These are phyloP conservation scores for Acanthochromis polyacanthus DNA, from an alignment of 2,113 vertebrate genomes.

Conservation along the genomic window DNA sequence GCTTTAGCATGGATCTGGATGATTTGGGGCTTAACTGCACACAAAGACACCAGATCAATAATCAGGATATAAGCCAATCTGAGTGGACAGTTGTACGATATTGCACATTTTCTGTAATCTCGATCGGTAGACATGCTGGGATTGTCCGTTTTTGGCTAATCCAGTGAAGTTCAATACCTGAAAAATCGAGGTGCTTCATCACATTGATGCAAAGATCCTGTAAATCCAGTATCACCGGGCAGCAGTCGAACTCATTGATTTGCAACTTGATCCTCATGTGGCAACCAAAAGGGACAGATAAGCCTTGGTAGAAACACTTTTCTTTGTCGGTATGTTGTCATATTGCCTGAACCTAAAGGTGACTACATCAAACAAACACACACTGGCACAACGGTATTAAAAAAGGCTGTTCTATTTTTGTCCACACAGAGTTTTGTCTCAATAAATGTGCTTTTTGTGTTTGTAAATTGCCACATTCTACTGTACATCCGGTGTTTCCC, in stretches of 20 bases:
- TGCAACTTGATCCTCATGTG: neutral
- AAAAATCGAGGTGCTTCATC: slow-evolving; percentile 32
- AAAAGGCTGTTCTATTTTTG: neutral
- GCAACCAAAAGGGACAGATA: too few species aligned
- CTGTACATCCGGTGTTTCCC: neutral
- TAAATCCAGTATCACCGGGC: neutral
- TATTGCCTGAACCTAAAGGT: neutral
- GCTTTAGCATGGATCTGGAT: too few species aligned
- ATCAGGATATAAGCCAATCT: neutral
- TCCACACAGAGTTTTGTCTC: slow-evolving; percentile 1
- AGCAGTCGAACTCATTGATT: neutral
- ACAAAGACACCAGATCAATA: too few species aligned
- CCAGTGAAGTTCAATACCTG: neutral
- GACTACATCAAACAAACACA: neutral
- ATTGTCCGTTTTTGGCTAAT: neutral
- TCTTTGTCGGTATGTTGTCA: neutral
- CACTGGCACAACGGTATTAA: neutral
- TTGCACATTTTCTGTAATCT: neutral
- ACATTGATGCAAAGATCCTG: slow-evolving; percentile 50
- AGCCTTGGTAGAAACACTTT: too few species aligned
- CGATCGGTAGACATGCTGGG: neutral
- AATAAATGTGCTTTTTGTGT: neutral
- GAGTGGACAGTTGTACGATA: neutral
- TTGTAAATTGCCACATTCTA: slow-evolving; percentile 6
- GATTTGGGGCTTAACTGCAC: too few species aligned